These are phyloP conservation scores for Colossoma macropomum DNA, from an alignment of 2,113 vertebrate genomes.

Conservation along the genomic window DNA sequence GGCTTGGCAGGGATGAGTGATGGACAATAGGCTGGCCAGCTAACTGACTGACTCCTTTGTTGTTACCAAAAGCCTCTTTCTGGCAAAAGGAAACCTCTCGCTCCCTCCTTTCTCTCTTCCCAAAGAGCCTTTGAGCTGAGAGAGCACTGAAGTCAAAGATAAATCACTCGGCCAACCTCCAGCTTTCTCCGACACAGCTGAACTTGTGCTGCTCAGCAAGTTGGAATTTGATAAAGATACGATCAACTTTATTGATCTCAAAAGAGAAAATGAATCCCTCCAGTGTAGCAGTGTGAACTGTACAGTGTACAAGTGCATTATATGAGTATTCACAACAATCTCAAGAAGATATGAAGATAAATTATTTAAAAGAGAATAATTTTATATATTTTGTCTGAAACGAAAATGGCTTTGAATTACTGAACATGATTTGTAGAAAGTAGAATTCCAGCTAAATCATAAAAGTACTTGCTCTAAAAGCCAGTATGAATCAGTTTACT, in stretches of 20 bases:
- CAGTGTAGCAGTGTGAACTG: background rate
- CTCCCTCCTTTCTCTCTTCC: slow-evolving; percentile 73
- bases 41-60: slow-evolving; percentile 86
- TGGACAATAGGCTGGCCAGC: slow-evolving; percentile 72
- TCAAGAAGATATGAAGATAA: too few species aligned
- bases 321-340: too few species aligned
- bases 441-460: too few species aligned
- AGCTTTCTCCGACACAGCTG: slow-evolving; percentile 59
- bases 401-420: too few species aligned
- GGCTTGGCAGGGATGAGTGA: slow-evolving; percentile 78
- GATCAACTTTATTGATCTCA: background rate
- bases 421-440: too few species aligned
- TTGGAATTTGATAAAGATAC: background rate
- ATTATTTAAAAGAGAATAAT: too few species aligned
- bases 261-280: background rate
- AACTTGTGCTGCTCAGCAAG: slow-evolving; percentile 61
- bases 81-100: slow-evolving; percentile 68
- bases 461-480: too few species aligned
- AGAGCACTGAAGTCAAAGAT: slow-evolving; percentile 76
- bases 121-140: slow-evolving; percentile 74
- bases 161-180: slow-evolving; percentile 58
- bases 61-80: slow-evolving; percentile 81
- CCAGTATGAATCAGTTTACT: too few species aligned
- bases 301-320: background rate
- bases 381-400: too few species aligned